phyloP scores from a whole-genome alignment of 1,140 invertebrate genomes.

The Brachionus asplanchnoidis region DNA sequence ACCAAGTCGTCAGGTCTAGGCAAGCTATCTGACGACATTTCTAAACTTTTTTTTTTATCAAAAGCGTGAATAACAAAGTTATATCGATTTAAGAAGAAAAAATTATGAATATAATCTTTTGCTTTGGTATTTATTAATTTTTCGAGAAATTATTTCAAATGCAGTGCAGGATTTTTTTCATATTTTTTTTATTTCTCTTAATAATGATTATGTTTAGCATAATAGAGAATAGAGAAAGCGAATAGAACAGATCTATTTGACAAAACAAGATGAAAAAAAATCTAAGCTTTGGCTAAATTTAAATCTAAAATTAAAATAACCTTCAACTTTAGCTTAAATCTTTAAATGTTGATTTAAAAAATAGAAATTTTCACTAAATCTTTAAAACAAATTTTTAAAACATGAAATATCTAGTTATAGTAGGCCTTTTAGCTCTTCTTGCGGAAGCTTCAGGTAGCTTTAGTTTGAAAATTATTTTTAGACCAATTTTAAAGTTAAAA shows the following conservation, averaged over 20 bases:
- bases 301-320: neutral
- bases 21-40: conserved; percentile 14
- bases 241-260: neutral
- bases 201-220: neutral
- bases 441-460: neutral
- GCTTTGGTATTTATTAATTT: neutral
- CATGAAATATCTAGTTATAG: neutral
- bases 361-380: neutral
- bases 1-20: neutral
- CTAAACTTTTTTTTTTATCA: neutral
- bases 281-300: neutral
- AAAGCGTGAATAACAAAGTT: neutral
- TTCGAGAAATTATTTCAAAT: neutral
- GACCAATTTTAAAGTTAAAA: too few relatives aligned
- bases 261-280: neutral
- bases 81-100: neutral
- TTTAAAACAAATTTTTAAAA: neutral
- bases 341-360: neutral
- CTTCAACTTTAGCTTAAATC: neutral
- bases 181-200: neutral
- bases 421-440: neutral
- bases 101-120: neutral
- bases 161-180: neutral
- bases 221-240: neutral
- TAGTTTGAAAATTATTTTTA: neutral